A percentile compares a stretch with the other conserved stretches of the same genome.
These are phyloP conservation scores for Diplosoma virens DNA, from an alignment of 23 tunicate genomes.

Conservation along the genomic window DNA sequence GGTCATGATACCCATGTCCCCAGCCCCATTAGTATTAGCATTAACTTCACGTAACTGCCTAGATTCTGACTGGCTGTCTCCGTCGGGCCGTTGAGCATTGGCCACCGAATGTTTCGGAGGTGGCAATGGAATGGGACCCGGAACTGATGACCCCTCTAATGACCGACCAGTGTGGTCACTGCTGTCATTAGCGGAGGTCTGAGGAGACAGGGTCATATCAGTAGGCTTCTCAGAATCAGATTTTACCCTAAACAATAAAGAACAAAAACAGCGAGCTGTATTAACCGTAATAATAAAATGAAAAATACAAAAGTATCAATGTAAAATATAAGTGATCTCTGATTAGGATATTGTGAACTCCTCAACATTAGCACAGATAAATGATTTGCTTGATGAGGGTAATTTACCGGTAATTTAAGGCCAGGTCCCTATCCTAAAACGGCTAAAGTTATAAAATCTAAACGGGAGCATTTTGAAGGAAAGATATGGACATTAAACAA, in stretches of 20 bases:
- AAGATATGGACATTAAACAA: too few species aligned
- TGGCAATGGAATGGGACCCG: constrained; percentile 67
- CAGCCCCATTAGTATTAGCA: constrained; percentile 37
- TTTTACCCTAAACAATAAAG: constrained; percentile 45
- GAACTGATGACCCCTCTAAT: constrained; percentile 47
- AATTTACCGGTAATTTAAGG: too few species aligned
- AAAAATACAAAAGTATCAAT: background rate
- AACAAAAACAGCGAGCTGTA: constrained; percentile 64
- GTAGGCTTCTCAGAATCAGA: constrained; percentile 50
- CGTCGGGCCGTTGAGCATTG: constrained; percentile 29
- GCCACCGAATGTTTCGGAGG: constrained; percentile 29
- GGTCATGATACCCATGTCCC: constrained; percentile 50
- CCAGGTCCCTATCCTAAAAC: too few species aligned
- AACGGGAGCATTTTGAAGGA: too few species aligned
- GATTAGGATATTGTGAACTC: too few species aligned
- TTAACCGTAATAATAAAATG: too few species aligned
- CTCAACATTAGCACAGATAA: too few species aligned
- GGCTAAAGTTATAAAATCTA: too few species aligned
- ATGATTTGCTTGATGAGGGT: too few species aligned
- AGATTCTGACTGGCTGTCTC: constrained; percentile 15
- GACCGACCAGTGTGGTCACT: constrained; percentile 25
- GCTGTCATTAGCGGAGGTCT: constrained; percentile 41
- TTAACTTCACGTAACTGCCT: constrained; percentile 36
- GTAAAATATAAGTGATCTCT: background rate
- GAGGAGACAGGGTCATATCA: constrained; percentile 73